These are phyloP conservation scores for Drosophila melanosoma DNA, from an alignment of 2,888 invertebrate species.

Conservation along the genomic window DNA sequence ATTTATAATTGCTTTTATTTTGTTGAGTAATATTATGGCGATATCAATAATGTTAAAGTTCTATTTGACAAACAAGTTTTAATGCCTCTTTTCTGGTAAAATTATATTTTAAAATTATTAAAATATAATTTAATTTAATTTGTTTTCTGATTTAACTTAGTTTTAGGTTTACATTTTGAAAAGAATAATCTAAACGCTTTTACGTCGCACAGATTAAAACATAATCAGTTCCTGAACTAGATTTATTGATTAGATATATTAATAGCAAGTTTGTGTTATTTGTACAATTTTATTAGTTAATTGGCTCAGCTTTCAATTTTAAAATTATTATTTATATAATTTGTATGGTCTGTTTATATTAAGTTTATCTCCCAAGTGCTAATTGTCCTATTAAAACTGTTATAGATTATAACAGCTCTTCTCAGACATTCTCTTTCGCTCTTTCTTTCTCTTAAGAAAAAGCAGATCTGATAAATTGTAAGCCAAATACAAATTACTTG, in stretches of 20 bases:
- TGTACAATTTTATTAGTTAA: not conserved
- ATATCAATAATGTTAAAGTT: not conserved
- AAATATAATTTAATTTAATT: not conserved
- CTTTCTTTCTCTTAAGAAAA: constrained; percentile 8
- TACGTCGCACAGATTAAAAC: not conserved
- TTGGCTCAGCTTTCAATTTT: not conserved
- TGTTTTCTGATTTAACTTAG: not conserved
- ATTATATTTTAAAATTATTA: not conserved
- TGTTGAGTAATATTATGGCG: not conserved
- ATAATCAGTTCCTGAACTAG: not conserved
- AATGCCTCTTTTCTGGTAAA: not conserved
- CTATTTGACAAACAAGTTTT: not conserved
- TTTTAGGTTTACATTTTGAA: not conserved
- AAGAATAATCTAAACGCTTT: not conserved
- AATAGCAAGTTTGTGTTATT: not conserved
- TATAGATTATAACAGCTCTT: not conserved
- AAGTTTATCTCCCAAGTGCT: not conserved
- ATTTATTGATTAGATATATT: not conserved
- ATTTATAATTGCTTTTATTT: constrained; percentile 2
- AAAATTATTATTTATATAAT: not conserved
- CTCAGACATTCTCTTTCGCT: not conserved
- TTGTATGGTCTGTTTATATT: constrained; percentile 11
- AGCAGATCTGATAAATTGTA: constrained; percentile 25
- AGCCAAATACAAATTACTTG: constrained; percentile 37
- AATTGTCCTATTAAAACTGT: constrained; percentile 1